Percentiles rank a stretch among this genome's conserved stretches.
phyloP scores from a whole-genome alignment of 2,888 invertebrate species.

The Oscheius myriophilus region DNA sequence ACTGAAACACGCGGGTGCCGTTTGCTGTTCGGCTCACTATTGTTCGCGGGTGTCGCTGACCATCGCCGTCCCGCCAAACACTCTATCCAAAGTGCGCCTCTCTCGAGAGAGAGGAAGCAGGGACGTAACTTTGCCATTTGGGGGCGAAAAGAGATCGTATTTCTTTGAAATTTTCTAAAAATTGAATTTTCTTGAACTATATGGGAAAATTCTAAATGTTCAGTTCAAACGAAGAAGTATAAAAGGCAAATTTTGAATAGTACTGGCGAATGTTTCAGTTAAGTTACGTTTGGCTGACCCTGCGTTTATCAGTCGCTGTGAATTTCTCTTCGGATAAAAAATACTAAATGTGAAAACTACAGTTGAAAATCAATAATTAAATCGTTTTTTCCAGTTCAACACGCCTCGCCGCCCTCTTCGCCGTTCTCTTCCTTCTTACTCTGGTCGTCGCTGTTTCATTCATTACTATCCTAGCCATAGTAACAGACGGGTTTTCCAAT shows the following conservation, averaged over 20 bases:
- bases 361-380: no score
- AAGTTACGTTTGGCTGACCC: no score
- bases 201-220: no score
- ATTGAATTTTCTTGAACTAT: no score
- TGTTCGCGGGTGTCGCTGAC: conserved; percentile 28
- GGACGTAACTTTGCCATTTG: neutral
- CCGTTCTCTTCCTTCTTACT: conserved; percentile 52
- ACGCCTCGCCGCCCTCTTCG: conserved; percentile 56
- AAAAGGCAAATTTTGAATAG: no score
- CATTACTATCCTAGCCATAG: conserved; percentile 52
- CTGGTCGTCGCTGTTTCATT: conserved; percentile 51
- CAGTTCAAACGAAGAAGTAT: no score
- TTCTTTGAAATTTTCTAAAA: no score
- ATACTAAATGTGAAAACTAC: no score
- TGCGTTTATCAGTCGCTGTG: no score
- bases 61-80: conserved; percentile 17
- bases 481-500: conserved; percentile 58
- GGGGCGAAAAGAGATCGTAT: neutral
- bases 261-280: no score
- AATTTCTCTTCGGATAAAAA: no score
- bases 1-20: conserved; percentile 17
- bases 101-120: neutral
- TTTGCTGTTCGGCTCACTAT: conserved; percentile 25
- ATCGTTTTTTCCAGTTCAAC: no score
- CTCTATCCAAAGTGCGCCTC: conserved; percentile 23